Evolutionary conservation across 2,113 vertebrate genomes (phyloP), one percentile per base, ranked within the genome.

Genomic region (Holacanthus passer): DNA sequence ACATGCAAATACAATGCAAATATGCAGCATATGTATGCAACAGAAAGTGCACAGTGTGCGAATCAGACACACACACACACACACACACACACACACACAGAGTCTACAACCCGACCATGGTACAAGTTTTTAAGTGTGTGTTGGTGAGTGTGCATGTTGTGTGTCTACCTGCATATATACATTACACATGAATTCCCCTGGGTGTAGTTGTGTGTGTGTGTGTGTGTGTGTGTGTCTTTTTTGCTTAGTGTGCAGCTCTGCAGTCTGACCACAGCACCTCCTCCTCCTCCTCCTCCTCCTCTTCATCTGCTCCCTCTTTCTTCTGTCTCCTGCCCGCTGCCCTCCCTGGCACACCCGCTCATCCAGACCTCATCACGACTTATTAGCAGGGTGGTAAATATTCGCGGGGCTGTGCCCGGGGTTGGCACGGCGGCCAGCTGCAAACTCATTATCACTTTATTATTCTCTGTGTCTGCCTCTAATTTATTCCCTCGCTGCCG

Each of bases 401-500:
- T 87, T 83, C 50, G 31, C 81, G 50, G 68, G 85, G 73, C 81
- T 76, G 62, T 72, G 76, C 76, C 77, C 17, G 37, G 58, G 73
- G 76, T 90, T 87, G 86, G 85, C 88, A 88, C 59, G 20, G 29
- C 12, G 67, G 73, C 83, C 79, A 76, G 77, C 89, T 78, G 69
- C 59, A 82, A 78, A 83, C 89, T 93, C 89, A 87, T 91, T 91
- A 89, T 91, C 82, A 87, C 88, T 86, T 88, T 89, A 89, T 91
- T 91, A 93, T 88, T 82, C 84, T 87, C 77, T 75, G 80, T 74
- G 69, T 87, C 88, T 81, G 87, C 50, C 66, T 91, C 79, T 91
- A 93, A 93, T 91, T 87, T 88, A 91, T 93, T 91, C 89, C 89
- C 85, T 66, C 60, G 87, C 84, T 48, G 58, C 77, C 12, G 29